These are phyloP conservation scores for Odontophorus gujanensis DNA, from an alignment of 2,113 vertebrate species.

Conservation along the genomic window DNA sequence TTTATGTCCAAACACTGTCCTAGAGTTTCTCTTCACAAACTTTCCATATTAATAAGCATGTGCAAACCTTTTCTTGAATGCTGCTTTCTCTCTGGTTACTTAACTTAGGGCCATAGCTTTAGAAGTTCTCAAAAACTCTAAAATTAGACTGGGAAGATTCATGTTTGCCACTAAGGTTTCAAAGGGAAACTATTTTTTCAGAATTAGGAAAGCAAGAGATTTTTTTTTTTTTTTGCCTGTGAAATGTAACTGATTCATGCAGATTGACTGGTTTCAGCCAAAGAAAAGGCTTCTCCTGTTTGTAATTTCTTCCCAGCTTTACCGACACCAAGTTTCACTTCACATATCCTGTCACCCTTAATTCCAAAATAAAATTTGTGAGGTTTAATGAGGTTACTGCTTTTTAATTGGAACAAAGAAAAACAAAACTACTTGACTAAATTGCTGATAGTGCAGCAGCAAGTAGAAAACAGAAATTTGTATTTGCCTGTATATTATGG, in stretches of 20 bases:
- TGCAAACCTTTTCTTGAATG: neutral
- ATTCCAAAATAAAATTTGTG: neutral
- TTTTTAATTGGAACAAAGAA: neutral
- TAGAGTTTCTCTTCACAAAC: constrained; percentile 13
- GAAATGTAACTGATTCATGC: constrained; percentile 13
- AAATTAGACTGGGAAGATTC: neutral
- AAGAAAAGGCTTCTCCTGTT: constrained; percentile 42
- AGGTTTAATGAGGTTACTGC: neutral
- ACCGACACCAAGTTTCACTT: constrained; percentile 28
- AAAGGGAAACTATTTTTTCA: neutral
- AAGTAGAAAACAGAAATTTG: neutral
- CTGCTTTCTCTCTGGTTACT: neutral
- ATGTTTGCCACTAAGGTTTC: neutral
- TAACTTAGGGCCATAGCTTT: neutral
- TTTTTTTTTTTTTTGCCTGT: neutral
- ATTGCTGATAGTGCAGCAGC: neutral
- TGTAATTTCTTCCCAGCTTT: constrained; percentile 16
- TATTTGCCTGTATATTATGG: neutral
- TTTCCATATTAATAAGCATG: neutral
- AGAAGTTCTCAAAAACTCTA: neutral
- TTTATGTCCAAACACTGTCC: neutral
- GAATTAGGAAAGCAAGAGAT: neutral
- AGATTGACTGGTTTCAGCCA: constrained; percentile 25
- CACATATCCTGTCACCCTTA: neutral
- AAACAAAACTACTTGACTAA: neutral